A percentile compares a stretch with the other conserved stretches of the same genome.
phyloP scores from a whole-genome alignment of 2,797 vertebrate genomes.

The Cephalopachus bancanus region DNA sequence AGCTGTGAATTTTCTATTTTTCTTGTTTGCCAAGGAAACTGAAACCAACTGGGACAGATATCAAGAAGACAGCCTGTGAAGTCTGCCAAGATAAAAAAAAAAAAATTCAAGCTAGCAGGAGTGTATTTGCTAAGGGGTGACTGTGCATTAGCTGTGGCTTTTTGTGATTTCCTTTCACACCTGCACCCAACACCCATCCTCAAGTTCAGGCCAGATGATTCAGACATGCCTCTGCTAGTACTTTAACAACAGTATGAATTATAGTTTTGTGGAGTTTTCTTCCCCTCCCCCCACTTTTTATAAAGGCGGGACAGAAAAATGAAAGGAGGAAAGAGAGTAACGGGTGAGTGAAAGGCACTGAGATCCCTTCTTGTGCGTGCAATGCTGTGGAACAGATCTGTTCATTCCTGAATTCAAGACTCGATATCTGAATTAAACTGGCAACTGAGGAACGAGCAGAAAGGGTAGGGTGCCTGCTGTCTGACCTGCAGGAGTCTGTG shows the following conservation, averaged over 20 bases:
- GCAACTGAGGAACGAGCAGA: not conserved
- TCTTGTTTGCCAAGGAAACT: not conserved
- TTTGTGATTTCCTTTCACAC: not conserved
- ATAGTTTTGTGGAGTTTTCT: not conserved
- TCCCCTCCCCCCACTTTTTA: not conserved
- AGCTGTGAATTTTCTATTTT: not conserved
- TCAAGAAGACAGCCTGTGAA: not conserved
- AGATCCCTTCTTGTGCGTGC: not conserved
- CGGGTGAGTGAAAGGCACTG: too few relatives aligned
- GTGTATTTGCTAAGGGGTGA: too few relatives aligned
- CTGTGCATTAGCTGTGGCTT: not conserved
- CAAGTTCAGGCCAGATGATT: not conserved
- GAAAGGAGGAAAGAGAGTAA: not conserved
- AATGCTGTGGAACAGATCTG: not conserved
- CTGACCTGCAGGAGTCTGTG: not conserved
- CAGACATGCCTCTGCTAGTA: rapidly evolving
- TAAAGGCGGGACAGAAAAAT: not conserved
- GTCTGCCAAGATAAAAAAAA: not conserved
- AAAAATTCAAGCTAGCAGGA: too few relatives aligned
- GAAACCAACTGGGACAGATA: not conserved
- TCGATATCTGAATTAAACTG: not conserved
- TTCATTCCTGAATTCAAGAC: not conserved
- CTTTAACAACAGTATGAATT: not conserved
- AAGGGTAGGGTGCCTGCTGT: not conserved
- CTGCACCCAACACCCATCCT: not conserved